Evolutionary conservation across 2,113 vertebrate species (phyloP), one percentile per base, ranked within the genome.

Genomic region (Mola mola): DNA sequence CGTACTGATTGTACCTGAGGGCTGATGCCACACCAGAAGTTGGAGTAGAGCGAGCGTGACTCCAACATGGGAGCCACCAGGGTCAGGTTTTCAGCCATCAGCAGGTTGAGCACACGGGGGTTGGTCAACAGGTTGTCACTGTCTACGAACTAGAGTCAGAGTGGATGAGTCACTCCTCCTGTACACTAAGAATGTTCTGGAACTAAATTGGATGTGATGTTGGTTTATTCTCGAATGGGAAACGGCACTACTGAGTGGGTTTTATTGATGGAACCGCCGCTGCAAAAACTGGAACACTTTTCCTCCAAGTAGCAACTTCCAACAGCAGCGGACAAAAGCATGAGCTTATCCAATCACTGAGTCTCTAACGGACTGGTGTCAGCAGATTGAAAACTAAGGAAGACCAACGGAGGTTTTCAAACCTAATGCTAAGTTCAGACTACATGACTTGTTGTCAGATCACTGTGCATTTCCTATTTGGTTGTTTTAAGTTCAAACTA

Each of bases 1-100:
- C 16, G 8, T 41, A 22, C 4, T 12, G 12, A 49, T 6, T 5
- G 44, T 87, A 92, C 97, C 96, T 99, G 95, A 8, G 96, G 94
- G 3, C 96, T 98, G 82, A 99, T 95, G 78, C 96, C 97, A 41
- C 97, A 97, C 97, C 97, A 99, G 92, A 95, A 99, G 87, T 98
- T 99, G 26, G 97, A 99, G 86, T 99, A 98, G 12, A 98, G 92
- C 0, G 94, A 92, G 24, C 94, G 93, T 26, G 97, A 98, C 83
- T 99, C 96, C 0, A 99, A 82, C 97, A 99, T 98, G 0, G 97
- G 97, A 0, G 96, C 93, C 79, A 94, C 94, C 61, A 99, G 37
- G 0, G 97, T 99, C 72, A 93, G 77, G 83, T 99, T 99, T 77
- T 99, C 96, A 2, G 92, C 93, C 33, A 99, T 98, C 93, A 99